Percentiles rank a stretch among this genome's conserved stretches.
Evolutionary conservation across 2,888 invertebrate genomes (phyloP).

Genomic region (Ophioninae sp.): DNA sequence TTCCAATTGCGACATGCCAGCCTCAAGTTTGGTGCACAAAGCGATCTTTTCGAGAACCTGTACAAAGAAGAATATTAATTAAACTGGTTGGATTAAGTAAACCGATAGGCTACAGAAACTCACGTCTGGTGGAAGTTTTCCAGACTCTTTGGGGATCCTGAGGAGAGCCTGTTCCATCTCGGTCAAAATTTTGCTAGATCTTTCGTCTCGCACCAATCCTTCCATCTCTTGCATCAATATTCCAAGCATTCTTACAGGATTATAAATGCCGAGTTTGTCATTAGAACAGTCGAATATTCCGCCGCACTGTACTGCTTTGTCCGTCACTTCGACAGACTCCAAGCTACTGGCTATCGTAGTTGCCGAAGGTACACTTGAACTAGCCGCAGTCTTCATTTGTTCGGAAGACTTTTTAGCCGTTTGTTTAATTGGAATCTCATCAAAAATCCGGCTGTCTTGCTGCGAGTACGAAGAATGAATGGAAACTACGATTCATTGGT

Average conservation of each 20-base stretch:
- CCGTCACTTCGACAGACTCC: slow-evolving; percentile 69
- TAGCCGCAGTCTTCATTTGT: slow-evolving; percentile 54
- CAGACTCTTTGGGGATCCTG: slow-evolving; percentile 65
- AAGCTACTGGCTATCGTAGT: slow-evolving; percentile 65
- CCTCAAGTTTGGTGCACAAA: slow-evolving; percentile 66
- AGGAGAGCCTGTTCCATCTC: slow-evolving; percentile 71
- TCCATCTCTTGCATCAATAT: slow-evolving; percentile 73
- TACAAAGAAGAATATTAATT: slow-evolving; percentile 21
- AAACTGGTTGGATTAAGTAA: neutral
- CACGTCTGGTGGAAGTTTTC: slow-evolving; percentile 65
- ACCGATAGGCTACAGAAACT: slow-evolving; percentile 25
- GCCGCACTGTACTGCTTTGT: slow-evolving; percentile 69
- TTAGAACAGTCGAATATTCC: slow-evolving; percentile 66
- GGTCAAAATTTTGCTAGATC: slow-evolving; percentile 68
- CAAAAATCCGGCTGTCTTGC: slow-evolving; percentile 57
- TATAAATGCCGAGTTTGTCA: slow-evolving; percentile 67
- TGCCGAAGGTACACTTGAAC: slow-evolving; percentile 63
- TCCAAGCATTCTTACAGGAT: slow-evolving; percentile 70
- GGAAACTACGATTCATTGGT: neutral
- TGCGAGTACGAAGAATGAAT: slow-evolving; percentile 11
- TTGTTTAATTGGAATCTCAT: slow-evolving; percentile 66
- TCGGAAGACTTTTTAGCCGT: slow-evolving; percentile 61
- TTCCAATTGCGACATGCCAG: slow-evolving; percentile 65
- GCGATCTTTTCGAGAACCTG: slow-evolving; percentile 69
- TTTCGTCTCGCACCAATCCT: slow-evolving; percentile 67